Evolutionary conservation across 2,113 vertebrate species (phyloP).

Genomic region (Agapornis roseicollis): DNA sequence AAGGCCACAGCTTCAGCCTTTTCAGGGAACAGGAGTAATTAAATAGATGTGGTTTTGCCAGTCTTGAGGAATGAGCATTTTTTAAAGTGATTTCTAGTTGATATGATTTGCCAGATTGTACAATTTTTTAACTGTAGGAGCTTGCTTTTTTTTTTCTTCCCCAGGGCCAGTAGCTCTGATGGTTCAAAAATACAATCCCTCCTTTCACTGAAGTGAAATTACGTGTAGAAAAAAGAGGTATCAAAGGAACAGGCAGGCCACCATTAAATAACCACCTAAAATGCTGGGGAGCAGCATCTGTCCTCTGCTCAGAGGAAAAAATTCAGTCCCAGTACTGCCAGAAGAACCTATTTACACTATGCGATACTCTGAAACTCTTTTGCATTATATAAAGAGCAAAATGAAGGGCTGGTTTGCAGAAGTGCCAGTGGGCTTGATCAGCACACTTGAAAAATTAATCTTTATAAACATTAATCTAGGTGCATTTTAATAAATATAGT

Average conservation of each 20-base stretch:
- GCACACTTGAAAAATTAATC: neutral
- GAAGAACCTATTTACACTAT: neutral
- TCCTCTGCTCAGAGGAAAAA: neutral
- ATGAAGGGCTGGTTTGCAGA: neutral
- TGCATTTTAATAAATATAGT: neutral
- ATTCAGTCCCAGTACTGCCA: neutral
- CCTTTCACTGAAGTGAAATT: neutral
- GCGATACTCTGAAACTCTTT: neutral
- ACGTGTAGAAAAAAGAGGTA: neutral
- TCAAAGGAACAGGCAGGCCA: neutral
- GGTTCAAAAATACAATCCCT: neutral
- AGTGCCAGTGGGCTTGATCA: neutral
- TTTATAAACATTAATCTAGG: neutral
- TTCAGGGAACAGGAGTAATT: conserved; percentile 3
- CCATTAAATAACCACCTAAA: neutral
- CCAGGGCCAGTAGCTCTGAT: neutral
- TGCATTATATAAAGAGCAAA: neutral
- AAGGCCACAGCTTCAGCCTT: neutral
- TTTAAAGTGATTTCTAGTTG: neutral
- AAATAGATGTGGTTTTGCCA: neutral
- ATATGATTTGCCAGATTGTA: neutral
- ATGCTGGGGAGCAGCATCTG: neutral
- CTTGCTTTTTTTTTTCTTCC: neutral
- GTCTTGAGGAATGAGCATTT: neutral
- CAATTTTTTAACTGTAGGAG: neutral